Percentiles rank a stretch among this genome's conserved stretches.
phyloP scores from a whole-genome alignment of 2,888 invertebrate genomes.

The Ormyrus labotus region DNA sequence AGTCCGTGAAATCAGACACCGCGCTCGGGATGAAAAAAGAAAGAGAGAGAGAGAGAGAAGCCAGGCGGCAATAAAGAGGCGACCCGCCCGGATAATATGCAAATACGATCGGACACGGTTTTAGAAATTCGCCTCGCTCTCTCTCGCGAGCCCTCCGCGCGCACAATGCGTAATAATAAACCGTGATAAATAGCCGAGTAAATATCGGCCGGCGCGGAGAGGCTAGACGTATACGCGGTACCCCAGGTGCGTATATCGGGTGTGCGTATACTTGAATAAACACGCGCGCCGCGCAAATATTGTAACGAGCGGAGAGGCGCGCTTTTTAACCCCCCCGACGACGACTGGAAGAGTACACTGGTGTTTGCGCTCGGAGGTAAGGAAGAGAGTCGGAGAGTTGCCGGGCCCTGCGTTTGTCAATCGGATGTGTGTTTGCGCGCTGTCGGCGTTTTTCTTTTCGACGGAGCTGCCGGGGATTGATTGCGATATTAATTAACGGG shows the following conservation, averaged over 20 bases:
- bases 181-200: conserved; percentile 76
- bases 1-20: conserved; percentile 70
- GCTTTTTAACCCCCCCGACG: conserved; percentile 13
- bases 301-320: conserved; percentile 31
- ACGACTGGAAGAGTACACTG: not conserved
- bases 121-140: conserved; percentile 68
- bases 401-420: conserved; percentile 5
- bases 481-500: conserved; percentile 38
- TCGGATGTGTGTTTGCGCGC: conserved; percentile 6
- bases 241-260: conserved; percentile 36
- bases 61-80: not conserved
- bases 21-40: conserved; percentile 17
- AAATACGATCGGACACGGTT: conserved; percentile 75
- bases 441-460: not conserved
- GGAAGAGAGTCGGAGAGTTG: not conserved
- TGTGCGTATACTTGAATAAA: conserved; percentile 38
- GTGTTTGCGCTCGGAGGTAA: conserved; percentile 40
- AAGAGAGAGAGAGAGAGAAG: conserved; percentile 1
- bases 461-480: not conserved
- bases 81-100: conserved; percentile 66
- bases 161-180: conserved; percentile 76
- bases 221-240: conserved; percentile 5
- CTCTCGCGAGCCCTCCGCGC: conserved; percentile 67
- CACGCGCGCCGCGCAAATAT: conserved; percentile 40
- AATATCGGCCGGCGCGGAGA: conserved; percentile 63